Base-by-base conservation (phyloP, 2,888 invertebrate genomes). In the Cabera pusaria region DNA sequence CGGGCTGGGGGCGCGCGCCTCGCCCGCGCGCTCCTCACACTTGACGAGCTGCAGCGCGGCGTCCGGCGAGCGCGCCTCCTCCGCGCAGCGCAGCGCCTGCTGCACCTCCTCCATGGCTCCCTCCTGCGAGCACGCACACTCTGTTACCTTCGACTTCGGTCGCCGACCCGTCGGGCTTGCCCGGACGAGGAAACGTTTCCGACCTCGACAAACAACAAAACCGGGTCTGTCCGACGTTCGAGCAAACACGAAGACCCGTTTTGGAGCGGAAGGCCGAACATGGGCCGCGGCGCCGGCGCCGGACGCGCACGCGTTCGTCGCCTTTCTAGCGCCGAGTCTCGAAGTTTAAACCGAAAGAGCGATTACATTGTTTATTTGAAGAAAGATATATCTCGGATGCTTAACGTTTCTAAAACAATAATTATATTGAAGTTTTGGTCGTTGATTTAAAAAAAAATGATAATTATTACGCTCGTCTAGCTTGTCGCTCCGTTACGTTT, bases 21-120 rank as follows among this genome's bases (percentile, higher is more conserved):
- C 21, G 49, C 18, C 18, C 28, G 29, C 38, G 19, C 6, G 35
- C 37, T 76, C 73, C 52, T 86, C 87, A 39, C 56, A 78, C 57
- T 87, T 86, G 14, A 86, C 82, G 5, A 86, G 73, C 56, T 87
- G 85, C 45, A 87, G 6, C 28, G 44, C 1, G 31, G 36, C 1
- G 22, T 59, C 67, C 18, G 59, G 67, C 16, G 70, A 69, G 4
- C 64, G 62, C 19, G 59, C 69, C 12, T 65, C 67, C 20, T 47
- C 49, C n/a, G 38, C 43, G 16, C 48, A 52, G 10, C 59, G 66
- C 1, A 45, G 48, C 59, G 72, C 67, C 27, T 65, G 57, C n/a
- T 60, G 44, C 7, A 60, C 69, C 51, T 67, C 70, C 50, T 81
- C 81, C 80, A 83, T 83, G 7, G 11, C 29, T 31, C 45, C 49